A percentile compares a stretch with the other conserved stretches of the same genome.
phyloP scores from a whole-genome alignment of 2,888 invertebrate genomes.

The Ernsta delagoae region DNA sequence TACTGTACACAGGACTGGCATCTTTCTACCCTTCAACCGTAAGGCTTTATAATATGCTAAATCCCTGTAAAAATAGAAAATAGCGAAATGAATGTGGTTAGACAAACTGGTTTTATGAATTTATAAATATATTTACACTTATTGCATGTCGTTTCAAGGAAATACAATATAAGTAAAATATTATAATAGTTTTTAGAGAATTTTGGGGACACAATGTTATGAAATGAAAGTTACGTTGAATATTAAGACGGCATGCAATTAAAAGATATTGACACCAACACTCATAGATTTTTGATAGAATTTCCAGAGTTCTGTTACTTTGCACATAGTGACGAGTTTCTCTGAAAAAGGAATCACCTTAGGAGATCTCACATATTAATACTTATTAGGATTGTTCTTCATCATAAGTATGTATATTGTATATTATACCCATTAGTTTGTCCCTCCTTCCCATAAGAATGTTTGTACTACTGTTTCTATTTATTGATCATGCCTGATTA shows the following conservation, averaged over 20 bases:
- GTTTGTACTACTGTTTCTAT: constrained; percentile 22
- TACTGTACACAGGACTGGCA: constrained; percentile 16
- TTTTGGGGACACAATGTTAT: background rate
- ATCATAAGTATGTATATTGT: constrained; percentile 8
- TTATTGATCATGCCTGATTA: constrained; percentile 23
- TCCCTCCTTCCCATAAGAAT: constrained; percentile 24
- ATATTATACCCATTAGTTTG: no score
- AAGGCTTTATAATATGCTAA: constrained; percentile 31
- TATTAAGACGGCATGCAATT: constrained; percentile 12
- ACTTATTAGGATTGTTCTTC: constrained; percentile 15
- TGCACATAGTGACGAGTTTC: constrained; percentile 28
- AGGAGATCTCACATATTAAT: constrained; percentile 23
- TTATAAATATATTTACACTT: constrained; percentile 4
- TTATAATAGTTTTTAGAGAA: constrained; percentile 21
- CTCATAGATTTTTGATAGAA: constrained; percentile 28
- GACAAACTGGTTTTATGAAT: constrained; percentile 10
- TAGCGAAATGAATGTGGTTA: constrained; percentile 30
- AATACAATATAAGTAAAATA: constrained; percentile 8
- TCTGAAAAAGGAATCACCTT: constrained; percentile 18
- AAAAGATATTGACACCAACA: constrained; percentile 35
- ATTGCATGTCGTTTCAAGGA: constrained; percentile 32
- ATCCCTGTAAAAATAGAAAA: constrained; percentile 21
- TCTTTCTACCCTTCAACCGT: constrained; percentile 31
- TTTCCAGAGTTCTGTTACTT: constrained; percentile 18
- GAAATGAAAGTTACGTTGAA: background rate